These are phyloP conservation scores for Isurus oxyrinchus DNA, from an alignment of 2,113 vertebrate genomes.

Conservation along the genomic window DNA sequence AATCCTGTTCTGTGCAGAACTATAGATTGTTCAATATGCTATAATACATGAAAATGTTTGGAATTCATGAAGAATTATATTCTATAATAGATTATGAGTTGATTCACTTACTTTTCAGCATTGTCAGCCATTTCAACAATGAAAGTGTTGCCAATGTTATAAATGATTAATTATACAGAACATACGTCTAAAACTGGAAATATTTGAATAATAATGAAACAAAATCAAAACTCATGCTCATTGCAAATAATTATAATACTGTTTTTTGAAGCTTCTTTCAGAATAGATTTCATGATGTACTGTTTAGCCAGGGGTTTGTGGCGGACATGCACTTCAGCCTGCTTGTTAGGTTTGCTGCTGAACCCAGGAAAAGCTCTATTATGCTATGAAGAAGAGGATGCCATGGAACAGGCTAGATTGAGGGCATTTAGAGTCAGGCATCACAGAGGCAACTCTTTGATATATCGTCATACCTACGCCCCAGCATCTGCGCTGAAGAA, in stretches of 20 bases:
- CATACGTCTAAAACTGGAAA: not conserved
- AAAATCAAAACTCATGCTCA: not conserved
- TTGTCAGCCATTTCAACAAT: not conserved
- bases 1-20: not conserved
- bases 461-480: not conserved
- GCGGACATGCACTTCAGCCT: not conserved
- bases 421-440: not conserved
- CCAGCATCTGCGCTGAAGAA: not conserved
- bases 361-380: not conserved
- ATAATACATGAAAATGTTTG: not conserved
- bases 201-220: not conserved
- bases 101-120: slow-evolving; percentile 20
- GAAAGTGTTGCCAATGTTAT: not conserved
- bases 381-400: not conserved
- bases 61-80: not conserved
- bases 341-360: not conserved
- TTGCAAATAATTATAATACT: not conserved
- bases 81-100: not conserved
- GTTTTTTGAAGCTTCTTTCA: not conserved
- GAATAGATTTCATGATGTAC: not conserved
- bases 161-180: slow-evolving; percentile 21
- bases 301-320: not conserved
- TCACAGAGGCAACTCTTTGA: not conserved
- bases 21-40: not conserved
- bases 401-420: not conserved